Percentiles rank a stretch among this genome's conserved stretches.
phyloP scores from a whole-genome alignment of 2,797 vertebrate species.

The Platalea minor region DNA sequence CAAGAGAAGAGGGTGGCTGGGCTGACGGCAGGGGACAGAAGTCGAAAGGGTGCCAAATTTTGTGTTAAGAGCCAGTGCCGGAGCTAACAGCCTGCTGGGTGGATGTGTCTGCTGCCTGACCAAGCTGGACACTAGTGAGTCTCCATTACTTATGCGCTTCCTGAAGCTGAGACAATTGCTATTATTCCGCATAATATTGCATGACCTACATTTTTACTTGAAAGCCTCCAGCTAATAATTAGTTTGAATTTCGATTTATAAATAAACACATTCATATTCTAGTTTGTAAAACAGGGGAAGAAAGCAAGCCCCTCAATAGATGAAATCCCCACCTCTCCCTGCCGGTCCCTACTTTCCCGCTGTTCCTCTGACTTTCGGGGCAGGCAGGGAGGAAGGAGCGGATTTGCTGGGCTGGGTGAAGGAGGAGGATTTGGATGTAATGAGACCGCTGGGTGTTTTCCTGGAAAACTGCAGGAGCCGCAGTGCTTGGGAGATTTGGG shows the following conservation, averaged over 20 bases:
- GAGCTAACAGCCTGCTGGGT: not conserved
- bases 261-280: constrained; percentile 70
- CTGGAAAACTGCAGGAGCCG: constrained; percentile 20
- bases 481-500: constrained; percentile 30
- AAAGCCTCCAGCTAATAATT: constrained; percentile 76
- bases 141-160: constrained; percentile 55
- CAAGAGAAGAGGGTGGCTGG: not conserved
- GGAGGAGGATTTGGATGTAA: constrained; percentile 40
- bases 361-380: not conserved
- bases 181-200: constrained; percentile 65
- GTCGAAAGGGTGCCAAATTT: not conserved
- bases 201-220: constrained; percentile 78
- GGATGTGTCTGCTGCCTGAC: not conserved
- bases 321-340: not conserved
- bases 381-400: not conserved
- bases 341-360: not conserved
- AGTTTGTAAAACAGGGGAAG: not conserved
- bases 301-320: not conserved
- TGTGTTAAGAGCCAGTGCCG: too few relatives aligned
- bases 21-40: not conserved
- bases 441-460: constrained; percentile 49
- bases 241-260: constrained; percentile 73
- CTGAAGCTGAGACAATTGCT: constrained; percentile 71
- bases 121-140: constrained; percentile 32
- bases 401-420: not conserved